Conservation (phyloP, 2,797 vertebrate species). For the Loriculus beryllinus region DNA sequence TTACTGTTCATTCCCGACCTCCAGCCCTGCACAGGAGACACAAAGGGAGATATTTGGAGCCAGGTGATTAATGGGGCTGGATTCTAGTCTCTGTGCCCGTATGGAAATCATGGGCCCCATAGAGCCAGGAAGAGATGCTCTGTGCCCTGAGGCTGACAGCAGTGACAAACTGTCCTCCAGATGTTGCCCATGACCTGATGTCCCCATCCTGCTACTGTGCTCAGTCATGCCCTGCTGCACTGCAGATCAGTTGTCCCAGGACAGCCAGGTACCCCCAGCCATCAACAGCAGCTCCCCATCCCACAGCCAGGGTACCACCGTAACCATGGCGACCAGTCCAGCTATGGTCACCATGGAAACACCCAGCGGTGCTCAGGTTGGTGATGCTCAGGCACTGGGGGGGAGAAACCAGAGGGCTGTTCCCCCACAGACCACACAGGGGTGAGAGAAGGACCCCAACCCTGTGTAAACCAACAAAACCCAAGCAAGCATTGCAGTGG, state of each 20-base stretch:
- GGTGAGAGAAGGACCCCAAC: rapidly evolving
- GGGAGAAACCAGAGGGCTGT: background rate
- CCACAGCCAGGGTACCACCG: background rate
- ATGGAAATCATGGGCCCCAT: background rate
- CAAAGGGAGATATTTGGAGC: background rate
- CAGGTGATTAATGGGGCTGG: slow-evolving; percentile 3
- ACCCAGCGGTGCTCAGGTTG: background rate
- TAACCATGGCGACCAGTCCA: slow-evolving; percentile 20
- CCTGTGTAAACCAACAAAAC: background rate
- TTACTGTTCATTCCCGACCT: too few relatives aligned
- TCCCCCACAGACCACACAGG: rapidly evolving
- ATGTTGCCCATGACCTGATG: background rate
- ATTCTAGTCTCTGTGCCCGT: background rate
- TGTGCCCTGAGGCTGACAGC: background rate
- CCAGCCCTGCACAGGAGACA: too few relatives aligned
- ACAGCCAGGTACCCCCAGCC: background rate
- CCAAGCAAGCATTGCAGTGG: background rate
- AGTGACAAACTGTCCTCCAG: background rate
- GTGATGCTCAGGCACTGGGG: background rate
- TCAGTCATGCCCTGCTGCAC: rapidly evolving
- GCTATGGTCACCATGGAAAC: slow-evolving; percentile 37
- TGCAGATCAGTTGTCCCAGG: background rate
- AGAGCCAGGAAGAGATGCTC: background rate
- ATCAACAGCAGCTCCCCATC: background rate
- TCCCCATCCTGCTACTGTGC: background rate